phyloP scores from a whole-genome alignment of 2,797 vertebrate species.

The Setipinna tenuifilis region DNA sequence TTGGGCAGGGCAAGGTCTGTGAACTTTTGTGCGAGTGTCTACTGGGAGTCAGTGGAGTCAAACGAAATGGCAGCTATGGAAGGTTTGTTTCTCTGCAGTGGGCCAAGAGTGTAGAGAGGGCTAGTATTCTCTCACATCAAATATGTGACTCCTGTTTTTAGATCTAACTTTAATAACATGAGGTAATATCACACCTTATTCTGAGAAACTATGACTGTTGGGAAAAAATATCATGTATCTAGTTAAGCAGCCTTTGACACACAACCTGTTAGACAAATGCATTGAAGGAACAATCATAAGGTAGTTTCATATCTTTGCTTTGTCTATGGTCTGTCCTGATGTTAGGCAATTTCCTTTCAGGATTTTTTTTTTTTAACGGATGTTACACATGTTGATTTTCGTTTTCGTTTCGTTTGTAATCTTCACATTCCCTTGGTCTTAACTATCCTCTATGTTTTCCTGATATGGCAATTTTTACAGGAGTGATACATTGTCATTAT shows the following conservation, averaged over 20 bases:
- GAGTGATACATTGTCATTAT: neutral
- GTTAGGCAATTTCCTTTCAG: neutral
- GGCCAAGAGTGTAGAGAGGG: neutral
- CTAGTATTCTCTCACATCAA: neutral
- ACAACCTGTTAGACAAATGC: neutral
- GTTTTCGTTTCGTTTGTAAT: neutral
- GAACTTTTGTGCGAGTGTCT: neutral
- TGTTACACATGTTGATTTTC: neutral
- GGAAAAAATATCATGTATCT: neutral
- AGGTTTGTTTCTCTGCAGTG: neutral
- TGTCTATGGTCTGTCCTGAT: neutral
- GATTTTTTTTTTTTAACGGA: neutral
- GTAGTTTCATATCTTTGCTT: neutral
- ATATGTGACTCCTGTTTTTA: neutral
- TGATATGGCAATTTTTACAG: neutral
- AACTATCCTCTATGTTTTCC: neutral
- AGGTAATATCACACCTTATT: no score
- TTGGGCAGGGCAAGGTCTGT: neutral
- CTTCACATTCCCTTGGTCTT: no score
- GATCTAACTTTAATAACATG: no score
- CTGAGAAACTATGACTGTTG: no score
- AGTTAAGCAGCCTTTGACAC: neutral
- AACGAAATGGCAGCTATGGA: neutral
- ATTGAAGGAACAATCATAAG: neutral
- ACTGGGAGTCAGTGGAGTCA: neutral